Percentiles rank a stretch among this genome's conserved stretches.
These are phyloP conservation scores for Dolichallabes microphthalmus DNA, from an alignment of 2,113 vertebrate species.

Conservation along the genomic window DNA sequence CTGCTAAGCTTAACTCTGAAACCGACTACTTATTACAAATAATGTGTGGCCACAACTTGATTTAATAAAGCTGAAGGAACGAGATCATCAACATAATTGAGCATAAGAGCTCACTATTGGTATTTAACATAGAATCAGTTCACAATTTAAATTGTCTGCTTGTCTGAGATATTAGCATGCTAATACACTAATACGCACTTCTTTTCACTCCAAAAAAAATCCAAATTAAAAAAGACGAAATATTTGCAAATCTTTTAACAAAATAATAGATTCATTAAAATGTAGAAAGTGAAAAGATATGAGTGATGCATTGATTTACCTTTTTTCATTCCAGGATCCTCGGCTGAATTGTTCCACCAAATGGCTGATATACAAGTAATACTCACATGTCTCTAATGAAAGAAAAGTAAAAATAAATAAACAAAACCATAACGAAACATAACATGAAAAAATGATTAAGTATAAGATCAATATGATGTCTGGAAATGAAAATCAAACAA, in stretches of 20 bases:
- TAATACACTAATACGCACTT: background rate
- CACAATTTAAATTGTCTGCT: background rate
- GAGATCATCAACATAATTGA: background rate
- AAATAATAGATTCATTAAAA: no score
- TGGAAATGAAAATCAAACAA: constrained; percentile 22
- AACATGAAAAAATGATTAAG: constrained; percentile 19
- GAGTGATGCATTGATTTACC: constrained; percentile 32
- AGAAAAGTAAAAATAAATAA: constrained; percentile 37
- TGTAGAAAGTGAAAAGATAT: background rate
- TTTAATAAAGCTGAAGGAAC: background rate
- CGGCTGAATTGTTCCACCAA: constrained; percentile 26
- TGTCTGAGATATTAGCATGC: background rate
- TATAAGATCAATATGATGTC: constrained; percentile 1
- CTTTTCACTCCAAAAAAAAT: background rate
- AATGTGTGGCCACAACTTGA: background rate
- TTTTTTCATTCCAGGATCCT: constrained; percentile 26
- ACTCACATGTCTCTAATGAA: constrained; percentile 53
- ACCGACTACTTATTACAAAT: background rate
- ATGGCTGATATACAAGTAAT: constrained; percentile 41
- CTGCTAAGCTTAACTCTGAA: background rate
- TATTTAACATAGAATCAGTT: background rate
- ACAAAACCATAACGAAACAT: constrained; percentile 29
- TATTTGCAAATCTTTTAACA: no score
- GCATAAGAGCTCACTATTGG: background rate
- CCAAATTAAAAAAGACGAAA: background rate